Conservation (phyloP, 2,888 invertebrate genomes). For the Xestia xanthographa region DNA sequence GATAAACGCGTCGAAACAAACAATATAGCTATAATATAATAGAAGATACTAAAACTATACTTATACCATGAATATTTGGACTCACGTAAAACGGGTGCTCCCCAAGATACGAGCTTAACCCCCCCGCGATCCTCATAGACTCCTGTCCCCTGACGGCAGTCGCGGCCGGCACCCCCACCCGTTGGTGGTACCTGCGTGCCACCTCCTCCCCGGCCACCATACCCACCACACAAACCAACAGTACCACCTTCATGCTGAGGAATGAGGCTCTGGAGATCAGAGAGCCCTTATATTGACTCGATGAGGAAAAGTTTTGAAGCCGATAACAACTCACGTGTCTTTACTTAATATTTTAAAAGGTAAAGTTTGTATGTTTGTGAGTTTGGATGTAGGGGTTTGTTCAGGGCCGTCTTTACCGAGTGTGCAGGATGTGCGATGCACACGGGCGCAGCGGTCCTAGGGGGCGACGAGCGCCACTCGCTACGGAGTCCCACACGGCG, state of each 20-base stretch:
- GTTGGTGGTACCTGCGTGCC: slow-evolving; percentile 42
- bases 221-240: slow-evolving; percentile 19
- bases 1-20: background rate
- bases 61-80: background rate
- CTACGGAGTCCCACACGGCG: too few species aligned
- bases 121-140: slow-evolving; percentile 28
- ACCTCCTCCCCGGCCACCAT: slow-evolving; percentile 21
- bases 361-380: background rate
- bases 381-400: background rate
- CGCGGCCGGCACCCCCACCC: slow-evolving; percentile 44
- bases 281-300: slow-evolving; percentile 8
- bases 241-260: slow-evolving; percentile 24
- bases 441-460: too few species aligned
- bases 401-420: too few species aligned
- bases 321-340: slow-evolving; percentile 9
- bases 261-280: background rate
- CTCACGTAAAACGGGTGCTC: slow-evolving; percentile 53
- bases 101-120: slow-evolving; percentile 16
- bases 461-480: too few species aligned
- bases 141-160: slow-evolving; percentile 28
- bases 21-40: background rate
- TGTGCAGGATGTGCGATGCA: too few species aligned
- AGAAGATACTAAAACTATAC: background rate
- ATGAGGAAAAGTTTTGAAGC: background rate
- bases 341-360: background rate